Conservation (phyloP, 1,140 invertebrate species). For the Leptonema lineaticorne region DNA sequence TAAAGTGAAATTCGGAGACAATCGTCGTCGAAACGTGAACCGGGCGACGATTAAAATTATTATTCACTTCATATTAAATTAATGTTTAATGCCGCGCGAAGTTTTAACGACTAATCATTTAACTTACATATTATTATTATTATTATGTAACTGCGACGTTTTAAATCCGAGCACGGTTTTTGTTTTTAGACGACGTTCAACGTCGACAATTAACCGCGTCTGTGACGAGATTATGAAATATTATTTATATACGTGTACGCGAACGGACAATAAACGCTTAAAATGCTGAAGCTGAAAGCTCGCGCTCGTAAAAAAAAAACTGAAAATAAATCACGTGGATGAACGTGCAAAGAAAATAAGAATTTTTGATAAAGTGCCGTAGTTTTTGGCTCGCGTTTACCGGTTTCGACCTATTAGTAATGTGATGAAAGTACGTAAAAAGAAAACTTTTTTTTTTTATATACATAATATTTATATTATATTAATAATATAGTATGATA, state of each 20-base stretch:
- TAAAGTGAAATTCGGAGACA: no score
- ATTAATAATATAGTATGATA: no score
- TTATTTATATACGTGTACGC: no score
- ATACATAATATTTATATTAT: no score
- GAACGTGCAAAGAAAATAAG: no score
- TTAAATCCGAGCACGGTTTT: neutral
- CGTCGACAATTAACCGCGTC: slow-evolving; percentile 3
- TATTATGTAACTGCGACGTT: no score
- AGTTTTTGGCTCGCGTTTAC: no score
- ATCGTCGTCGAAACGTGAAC: neutral
- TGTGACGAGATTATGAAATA: slow-evolving; percentile 18
- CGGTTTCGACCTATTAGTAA: no score
- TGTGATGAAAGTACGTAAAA: neutral
- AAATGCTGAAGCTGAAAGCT: neutral
- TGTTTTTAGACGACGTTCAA: neutral
- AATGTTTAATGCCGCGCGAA: slow-evolving; percentile 3
- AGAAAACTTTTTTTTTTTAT: slow-evolving; percentile 1
- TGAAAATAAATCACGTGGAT: no score
- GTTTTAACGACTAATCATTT: slow-evolving; percentile 8
- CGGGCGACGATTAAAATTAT: neutral
- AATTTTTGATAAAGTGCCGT: no score
- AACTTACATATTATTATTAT: neutral
- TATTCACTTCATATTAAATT: slow-evolving; percentile 9
- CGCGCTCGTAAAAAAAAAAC: no score
- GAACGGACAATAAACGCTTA: no score